Evolutionary conservation across 2,888 invertebrate species (phyloP).

Genomic region (Lepidocyrtinus sp.): DNA sequence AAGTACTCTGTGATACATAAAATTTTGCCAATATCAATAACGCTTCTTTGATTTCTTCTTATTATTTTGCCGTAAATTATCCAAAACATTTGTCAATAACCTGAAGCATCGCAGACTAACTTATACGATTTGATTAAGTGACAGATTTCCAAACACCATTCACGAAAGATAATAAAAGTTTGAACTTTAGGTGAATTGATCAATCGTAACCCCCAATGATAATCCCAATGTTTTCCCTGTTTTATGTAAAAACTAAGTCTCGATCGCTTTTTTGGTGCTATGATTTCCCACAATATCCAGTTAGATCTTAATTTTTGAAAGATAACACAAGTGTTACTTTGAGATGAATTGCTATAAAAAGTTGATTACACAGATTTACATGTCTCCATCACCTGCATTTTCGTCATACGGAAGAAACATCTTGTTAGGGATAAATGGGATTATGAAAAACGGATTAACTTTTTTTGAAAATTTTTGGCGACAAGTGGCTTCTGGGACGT

Average conservation of each 20-base stretch:
- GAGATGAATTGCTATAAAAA: background rate
- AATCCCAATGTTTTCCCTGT: too few relatives aligned
- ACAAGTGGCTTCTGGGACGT: background rate
- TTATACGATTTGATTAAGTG: too few relatives aligned
- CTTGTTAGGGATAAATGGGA: background rate
- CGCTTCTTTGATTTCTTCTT: background rate
- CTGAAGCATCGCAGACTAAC: background rate
- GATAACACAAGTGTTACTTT: too few relatives aligned
- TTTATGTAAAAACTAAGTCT: too few relatives aligned
- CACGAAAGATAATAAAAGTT: too few relatives aligned
- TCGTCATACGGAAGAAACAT: constrained; percentile 5
- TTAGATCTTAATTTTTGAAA: background rate
- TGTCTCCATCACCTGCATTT: background rate
- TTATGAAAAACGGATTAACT: constrained; percentile 1
- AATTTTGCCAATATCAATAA: background rate
- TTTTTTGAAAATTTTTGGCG: background rate
- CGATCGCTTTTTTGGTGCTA: background rate
- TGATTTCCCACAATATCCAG: background rate
- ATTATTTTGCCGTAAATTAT: constrained; percentile 4
- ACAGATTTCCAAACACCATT: too few relatives aligned
- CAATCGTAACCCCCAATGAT: too few relatives aligned
- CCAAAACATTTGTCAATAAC: background rate
- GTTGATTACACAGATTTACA: background rate
- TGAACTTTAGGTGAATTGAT: too few relatives aligned
- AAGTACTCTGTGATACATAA: too few relatives aligned